These are phyloP conservation scores for Geococcyx californianus DNA, from an alignment of 2,113 vertebrate genomes.

Conservation along the genomic window DNA sequence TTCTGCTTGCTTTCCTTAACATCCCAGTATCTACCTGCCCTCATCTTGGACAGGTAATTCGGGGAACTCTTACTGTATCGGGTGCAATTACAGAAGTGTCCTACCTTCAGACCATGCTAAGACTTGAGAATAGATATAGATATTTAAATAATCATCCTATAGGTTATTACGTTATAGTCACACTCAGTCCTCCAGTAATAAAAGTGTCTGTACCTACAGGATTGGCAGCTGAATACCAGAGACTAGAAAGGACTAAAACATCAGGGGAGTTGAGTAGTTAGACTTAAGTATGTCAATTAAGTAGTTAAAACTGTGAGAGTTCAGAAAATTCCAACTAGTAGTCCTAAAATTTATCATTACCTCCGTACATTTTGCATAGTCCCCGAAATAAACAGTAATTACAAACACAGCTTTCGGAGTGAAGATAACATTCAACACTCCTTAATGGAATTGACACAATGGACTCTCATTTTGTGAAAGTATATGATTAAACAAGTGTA, in stretches of 20 bases:
- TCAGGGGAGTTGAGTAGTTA: background rate
- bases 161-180: background rate
- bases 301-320: background rate
- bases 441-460: background rate
- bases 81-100: background rate
- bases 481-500: background rate
- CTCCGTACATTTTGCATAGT: background rate
- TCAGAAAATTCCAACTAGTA: background rate
- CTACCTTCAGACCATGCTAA: background rate
- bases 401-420: background rate
- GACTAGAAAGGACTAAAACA: background rate
- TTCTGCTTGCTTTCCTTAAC: background rate
- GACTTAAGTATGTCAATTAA: background rate
- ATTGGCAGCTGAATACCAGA: background rate
- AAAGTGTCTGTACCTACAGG: background rate
- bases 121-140: background rate
- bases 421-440: background rate
- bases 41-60: background rate
- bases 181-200: background rate
- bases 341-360: background rate
- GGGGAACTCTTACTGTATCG: background rate
- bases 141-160: background rate
- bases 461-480: background rate
- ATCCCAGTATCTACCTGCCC: background rate
- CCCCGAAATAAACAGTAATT: background rate